phyloP scores from a whole-genome alignment of 1,140 invertebrate species.

The Drosophila nebulosa region DNA sequence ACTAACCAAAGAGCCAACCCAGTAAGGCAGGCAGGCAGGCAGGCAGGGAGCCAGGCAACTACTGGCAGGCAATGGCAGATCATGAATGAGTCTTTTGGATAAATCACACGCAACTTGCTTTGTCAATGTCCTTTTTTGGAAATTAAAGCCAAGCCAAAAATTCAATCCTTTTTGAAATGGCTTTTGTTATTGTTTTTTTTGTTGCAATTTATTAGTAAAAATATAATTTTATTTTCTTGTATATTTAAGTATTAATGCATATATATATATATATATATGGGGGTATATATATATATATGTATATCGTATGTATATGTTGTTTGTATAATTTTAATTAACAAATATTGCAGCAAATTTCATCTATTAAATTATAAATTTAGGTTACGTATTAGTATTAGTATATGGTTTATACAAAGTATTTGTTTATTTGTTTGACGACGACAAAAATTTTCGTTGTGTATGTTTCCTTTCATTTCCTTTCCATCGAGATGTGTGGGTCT shows the following conservation, averaged over 20 bases:
- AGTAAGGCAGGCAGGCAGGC: background rate
- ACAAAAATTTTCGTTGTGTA: conserved; percentile 47
- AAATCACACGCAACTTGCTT: background rate
- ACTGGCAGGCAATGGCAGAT: conserved; percentile 6
- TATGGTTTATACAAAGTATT: conserved; percentile 43
- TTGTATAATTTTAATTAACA: conserved; percentile 77
- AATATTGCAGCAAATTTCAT: conserved; percentile 78
- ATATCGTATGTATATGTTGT: conserved; percentile 32
- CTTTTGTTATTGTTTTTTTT: background rate
- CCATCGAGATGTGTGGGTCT: background rate
- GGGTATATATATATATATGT: background rate
- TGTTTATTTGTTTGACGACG: conserved; percentile 33
- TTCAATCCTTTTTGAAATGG: conserved; percentile 3
- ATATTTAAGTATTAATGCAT: conserved; percentile 49
- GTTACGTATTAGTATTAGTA: conserved; percentile 47
- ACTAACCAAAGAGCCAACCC: conserved; percentile 23
- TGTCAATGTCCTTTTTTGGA: background rate
- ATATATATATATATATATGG: background rate
- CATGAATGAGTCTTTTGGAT: background rate
- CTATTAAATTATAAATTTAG: conserved; percentile 69
- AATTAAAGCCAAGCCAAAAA: background rate
- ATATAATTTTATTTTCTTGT: conserved; percentile 66
- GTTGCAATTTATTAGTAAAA: conserved; percentile 67
- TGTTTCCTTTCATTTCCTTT: background rate
- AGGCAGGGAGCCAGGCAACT: background rate